Conservation (phyloP, 2,888 invertebrate genomes). For the Tenthredo amoena region DNA sequence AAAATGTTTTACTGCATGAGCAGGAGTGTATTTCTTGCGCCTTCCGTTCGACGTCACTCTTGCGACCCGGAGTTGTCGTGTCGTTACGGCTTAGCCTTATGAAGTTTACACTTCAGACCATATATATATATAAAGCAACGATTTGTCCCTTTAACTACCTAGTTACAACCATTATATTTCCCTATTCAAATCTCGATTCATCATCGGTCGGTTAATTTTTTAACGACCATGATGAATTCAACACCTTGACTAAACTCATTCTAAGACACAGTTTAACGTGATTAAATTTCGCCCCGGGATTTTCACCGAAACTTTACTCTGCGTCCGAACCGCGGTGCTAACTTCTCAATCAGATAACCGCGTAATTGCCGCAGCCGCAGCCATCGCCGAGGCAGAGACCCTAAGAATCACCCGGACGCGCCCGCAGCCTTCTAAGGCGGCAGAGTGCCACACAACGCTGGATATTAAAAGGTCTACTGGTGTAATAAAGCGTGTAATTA, state of each 20-base stretch:
- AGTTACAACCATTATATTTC: not conserved
- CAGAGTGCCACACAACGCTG: constrained; percentile 59
- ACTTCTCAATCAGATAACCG: constrained; percentile 50
- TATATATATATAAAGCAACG: constrained; percentile 3
- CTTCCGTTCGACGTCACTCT: constrained; percentile 31
- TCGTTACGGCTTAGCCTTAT: constrained; percentile 27
- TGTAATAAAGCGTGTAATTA: constrained; percentile 62
- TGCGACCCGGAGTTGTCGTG: not conserved
- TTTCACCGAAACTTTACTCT: not conserved
- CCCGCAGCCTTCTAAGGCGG: constrained; percentile 47
- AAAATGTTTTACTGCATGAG: constrained; percentile 44
- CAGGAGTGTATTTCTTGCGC: constrained; percentile 44
- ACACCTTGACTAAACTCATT: not conserved
- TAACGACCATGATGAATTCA: not conserved
- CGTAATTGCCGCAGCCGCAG: constrained; percentile 40
- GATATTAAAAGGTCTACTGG: constrained; percentile 57
- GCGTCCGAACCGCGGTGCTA: constrained; percentile 39
- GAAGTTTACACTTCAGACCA: constrained; percentile 13
- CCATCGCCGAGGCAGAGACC: constrained; percentile 35
- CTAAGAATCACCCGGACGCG: constrained; percentile 36
- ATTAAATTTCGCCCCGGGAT: constrained; percentile 17
- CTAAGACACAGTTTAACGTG: not conserved
- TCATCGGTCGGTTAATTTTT: constrained; percentile 21
- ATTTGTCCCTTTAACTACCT: constrained; percentile 9
- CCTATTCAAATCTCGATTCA: not conserved